These are phyloP conservation scores for Thunnus albacares DNA, from an alignment of 2,797 vertebrate genomes.

Conservation along the genomic window DNA sequence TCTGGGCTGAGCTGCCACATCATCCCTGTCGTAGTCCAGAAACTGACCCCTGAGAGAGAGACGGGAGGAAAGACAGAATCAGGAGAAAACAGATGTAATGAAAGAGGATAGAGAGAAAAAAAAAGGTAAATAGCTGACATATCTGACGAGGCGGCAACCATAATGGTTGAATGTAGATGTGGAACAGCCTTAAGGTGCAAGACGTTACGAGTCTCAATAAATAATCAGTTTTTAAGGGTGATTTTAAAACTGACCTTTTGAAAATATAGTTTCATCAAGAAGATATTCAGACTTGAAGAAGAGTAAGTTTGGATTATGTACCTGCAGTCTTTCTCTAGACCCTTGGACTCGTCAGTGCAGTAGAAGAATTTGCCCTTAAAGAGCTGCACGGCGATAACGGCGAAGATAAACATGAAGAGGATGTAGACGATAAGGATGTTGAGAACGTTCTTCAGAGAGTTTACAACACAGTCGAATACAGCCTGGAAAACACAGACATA, in stretches of 20 bases:
- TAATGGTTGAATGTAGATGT: neutral
- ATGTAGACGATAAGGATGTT: slow-evolving; percentile 99
- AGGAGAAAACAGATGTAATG: neutral
- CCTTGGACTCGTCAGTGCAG: slow-evolving; percentile 97
- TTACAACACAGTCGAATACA: slow-evolving; percentile 98
- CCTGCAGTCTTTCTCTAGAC: slow-evolving; percentile 97
- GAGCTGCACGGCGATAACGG: slow-evolving; percentile 97
- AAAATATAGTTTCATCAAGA: neutral
- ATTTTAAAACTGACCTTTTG: neutral
- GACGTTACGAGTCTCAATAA: neutral
- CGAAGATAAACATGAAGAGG: slow-evolving; percentile 99
- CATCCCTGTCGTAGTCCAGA: slow-evolving; percentile 91
- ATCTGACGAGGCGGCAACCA: neutral
- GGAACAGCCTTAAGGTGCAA: too few relatives aligned
- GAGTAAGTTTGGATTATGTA: slow-evolving; percentile 40
- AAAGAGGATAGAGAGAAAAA: neutral
- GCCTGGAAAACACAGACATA: slow-evolving; percentile 85
- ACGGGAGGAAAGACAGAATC: neutral
- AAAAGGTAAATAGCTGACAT: too few relatives aligned
- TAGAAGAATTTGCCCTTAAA: slow-evolving; percentile 99
- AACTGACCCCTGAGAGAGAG: slow-evolving; percentile 91
- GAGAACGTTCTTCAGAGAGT: slow-evolving; percentile 98
- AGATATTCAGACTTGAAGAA: neutral
- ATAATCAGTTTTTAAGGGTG: neutral
- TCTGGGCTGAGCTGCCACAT: slow-evolving; percentile 91